Percentiles rank a stretch among this genome's conserved stretches.
Evolutionary conservation across 2,888 invertebrate genomes (phyloP).

Genomic region (Euzophera pinguis): DNA sequence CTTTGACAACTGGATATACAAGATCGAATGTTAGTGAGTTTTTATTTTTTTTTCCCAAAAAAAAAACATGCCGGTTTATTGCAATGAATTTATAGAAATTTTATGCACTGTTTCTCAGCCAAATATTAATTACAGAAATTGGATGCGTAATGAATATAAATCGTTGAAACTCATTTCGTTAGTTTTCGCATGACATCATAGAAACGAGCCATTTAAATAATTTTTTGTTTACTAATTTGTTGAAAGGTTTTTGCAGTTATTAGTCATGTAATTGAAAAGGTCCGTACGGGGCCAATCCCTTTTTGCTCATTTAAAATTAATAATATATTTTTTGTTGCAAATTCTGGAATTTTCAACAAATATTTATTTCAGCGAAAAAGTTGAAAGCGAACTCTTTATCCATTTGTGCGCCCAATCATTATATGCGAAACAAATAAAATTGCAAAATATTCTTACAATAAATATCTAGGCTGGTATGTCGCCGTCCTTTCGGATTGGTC

Average conservation of each 20-base stretch:
- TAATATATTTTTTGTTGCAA: neutral
- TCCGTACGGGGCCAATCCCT: neutral
- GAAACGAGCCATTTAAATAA: neutral
- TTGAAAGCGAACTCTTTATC: too few species aligned
- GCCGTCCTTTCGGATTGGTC: too few species aligned
- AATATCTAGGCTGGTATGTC: too few species aligned
- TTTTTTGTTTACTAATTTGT: neutral
- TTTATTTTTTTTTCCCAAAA: neutral
- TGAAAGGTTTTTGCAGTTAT: slow-evolving; percentile 1
- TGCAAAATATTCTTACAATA: too few species aligned
- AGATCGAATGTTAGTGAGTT: too few species aligned
- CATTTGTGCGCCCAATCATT: too few species aligned
- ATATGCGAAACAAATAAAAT: too few species aligned
- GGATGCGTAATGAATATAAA: slow-evolving; percentile 16
- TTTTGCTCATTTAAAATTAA: neutral
- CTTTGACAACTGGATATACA: too few species aligned
- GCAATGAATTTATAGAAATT: neutral
- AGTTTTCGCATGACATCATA: neutral
- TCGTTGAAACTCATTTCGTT: slow-evolving; percentile 7
- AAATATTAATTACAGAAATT: slow-evolving; percentile 16
- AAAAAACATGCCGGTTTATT: neutral
- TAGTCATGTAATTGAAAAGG: neutral
- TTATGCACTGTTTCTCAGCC: neutral
- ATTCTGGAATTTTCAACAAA: too few species aligned
- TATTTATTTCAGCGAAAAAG: too few species aligned